Evolutionary conservation across 2,888 invertebrate species (phyloP).

Genomic region (Noctua janthe): DNA sequence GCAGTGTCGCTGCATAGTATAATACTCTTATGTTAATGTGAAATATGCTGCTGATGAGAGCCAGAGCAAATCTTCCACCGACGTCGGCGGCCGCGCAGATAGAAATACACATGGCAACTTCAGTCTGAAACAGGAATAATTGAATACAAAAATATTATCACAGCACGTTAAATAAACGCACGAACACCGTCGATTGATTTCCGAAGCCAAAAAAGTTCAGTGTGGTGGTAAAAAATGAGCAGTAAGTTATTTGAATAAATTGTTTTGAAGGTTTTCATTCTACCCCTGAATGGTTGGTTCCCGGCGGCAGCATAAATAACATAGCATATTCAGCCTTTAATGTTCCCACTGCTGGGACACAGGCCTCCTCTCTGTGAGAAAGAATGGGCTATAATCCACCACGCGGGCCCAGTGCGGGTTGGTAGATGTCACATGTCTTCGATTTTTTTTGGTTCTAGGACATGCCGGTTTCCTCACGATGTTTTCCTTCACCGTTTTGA

Average conservation of each 20-base stretch:
- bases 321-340: too few species aligned
- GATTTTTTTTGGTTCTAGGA: too few species aligned
- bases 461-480: too few species aligned
- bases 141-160: slow-evolving; percentile 22
- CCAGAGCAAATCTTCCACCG: slow-evolving; percentile 81
- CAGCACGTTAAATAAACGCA: slow-evolving; percentile 39
- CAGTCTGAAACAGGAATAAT: slow-evolving; percentile 74
- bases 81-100: slow-evolving; percentile 85
- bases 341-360: too few species aligned
- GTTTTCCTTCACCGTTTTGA: too few species aligned
- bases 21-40: slow-evolving; percentile 81
- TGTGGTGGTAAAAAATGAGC: neutral
- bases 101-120: slow-evolving; percentile 85
- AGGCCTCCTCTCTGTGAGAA: too few species aligned
- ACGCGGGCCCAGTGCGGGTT: too few species aligned
- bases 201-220: slow-evolving; percentile 14
- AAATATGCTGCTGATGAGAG: slow-evolving; percentile 78
- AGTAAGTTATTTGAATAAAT: neutral
- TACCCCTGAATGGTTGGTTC: neutral
- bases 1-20: slow-evolving; percentile 79
- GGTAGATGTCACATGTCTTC: too few species aligned
- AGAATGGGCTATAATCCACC: too few species aligned
- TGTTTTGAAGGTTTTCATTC: too few species aligned
- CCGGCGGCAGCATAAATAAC: neutral
- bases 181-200: slow-evolving; percentile 50